Conservation (phyloP, 2,797 vertebrate genomes). For the Iguana delicatissima region DNA sequence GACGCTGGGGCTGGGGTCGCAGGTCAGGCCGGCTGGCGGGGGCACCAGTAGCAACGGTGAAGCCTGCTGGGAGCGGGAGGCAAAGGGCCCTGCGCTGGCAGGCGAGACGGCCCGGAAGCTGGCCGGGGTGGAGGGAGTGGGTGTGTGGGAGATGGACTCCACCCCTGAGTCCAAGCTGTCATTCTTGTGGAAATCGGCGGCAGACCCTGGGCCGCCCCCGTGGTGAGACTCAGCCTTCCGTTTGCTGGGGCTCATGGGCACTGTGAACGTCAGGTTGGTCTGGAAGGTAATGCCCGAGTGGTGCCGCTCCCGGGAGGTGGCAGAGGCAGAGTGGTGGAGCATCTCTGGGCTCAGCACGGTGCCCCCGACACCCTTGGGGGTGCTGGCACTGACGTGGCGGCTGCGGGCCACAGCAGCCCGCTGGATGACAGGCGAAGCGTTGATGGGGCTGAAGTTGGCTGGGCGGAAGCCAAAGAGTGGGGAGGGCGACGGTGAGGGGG, state of each 20-base stretch:
- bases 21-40: constrained; percentile 86
- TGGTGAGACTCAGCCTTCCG: constrained; percentile 85
- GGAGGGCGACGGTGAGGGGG: constrained; percentile 91
- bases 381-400: constrained; percentile 86
- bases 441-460: constrained; percentile 92
- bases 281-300: constrained; percentile 86
- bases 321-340: constrained; percentile 67
- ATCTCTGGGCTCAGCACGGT: constrained; percentile 79
- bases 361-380: constrained; percentile 69
- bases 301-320: constrained; percentile 82
- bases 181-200: constrained; percentile 83
- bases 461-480: constrained; percentile 93
- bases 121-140: constrained; percentile 77
- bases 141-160: constrained; percentile 84
- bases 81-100: constrained; percentile 77
- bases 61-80: constrained; percentile 80
- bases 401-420: constrained; percentile 81
- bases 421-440: constrained; percentile 86
- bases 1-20: constrained; percentile 82
- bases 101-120: constrained; percentile 79
- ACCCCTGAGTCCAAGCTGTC: constrained; percentile 82
- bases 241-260: constrained; percentile 92
- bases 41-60: constrained; percentile 90
- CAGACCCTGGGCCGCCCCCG: constrained; percentile 69
- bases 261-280: constrained; percentile 90